A percentile compares a stretch with the other conserved stretches of the same genome.
These are phyloP conservation scores for Pristionchus fissidentatus DNA, from an alignment of 2,888 invertebrate species.

Conservation along the genomic window DNA sequence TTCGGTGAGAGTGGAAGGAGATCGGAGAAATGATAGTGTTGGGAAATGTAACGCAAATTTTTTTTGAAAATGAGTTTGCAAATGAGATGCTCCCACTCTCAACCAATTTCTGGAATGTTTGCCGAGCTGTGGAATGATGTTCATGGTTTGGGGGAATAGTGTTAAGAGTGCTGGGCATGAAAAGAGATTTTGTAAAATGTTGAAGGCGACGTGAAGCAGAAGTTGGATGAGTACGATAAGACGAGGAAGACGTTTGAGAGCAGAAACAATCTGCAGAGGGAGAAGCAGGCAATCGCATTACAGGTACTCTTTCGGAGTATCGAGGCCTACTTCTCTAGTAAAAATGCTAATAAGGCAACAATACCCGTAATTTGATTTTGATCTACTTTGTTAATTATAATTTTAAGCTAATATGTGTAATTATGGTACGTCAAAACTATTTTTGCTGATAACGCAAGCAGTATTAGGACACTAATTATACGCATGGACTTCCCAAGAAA, in stretches of 20 bases:
- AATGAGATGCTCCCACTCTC: too few relatives aligned
- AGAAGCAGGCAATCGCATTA: conserved; percentile 70
- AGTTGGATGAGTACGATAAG: conserved; percentile 69
- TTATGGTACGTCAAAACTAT: too few relatives aligned
- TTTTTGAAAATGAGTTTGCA: background rate
- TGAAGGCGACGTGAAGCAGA: conserved; percentile 71
- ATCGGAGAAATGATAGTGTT: background rate
- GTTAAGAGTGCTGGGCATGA: too few relatives aligned
- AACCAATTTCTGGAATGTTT: too few relatives aligned
- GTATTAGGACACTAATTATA: too few relatives aligned
- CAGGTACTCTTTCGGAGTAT: conserved; percentile 54
- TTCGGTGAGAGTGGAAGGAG: conserved; percentile 76
- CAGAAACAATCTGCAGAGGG: conserved; percentile 66
- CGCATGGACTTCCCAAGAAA: too few relatives aligned
- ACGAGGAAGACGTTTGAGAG: conserved; percentile 69
- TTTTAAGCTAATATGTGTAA: background rate
- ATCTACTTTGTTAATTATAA: background rate
- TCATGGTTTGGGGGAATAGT: too few relatives aligned
- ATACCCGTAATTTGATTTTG: background rate
- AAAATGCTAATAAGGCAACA: background rate
- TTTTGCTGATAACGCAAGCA: background rate
- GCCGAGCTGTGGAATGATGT: too few relatives aligned
- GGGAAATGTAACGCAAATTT: background rate
- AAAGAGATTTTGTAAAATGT: too few relatives aligned
- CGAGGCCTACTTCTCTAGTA: background rate